Evolutionary conservation across 2,888 invertebrate species (phyloP), one percentile per base, ranked within the genome.

Genomic region (Sesamia inferens): DNA sequence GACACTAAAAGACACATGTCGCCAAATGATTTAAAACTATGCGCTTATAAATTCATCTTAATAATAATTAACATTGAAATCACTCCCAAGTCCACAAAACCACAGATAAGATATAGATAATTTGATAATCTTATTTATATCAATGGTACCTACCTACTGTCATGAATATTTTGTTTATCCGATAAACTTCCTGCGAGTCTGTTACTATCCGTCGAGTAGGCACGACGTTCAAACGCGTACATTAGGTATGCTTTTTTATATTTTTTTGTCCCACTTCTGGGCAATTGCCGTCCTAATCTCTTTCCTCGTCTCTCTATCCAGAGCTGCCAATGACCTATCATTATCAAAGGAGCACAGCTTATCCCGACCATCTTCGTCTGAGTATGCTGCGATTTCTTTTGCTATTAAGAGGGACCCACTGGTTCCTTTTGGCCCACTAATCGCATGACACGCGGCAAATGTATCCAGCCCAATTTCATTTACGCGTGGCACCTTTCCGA

Each of bases 91-190:
- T 81, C 71, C 58, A 81, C 8, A 54, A 47, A 54, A 57, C 58
- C 51, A 2, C 7, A 24, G 72, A 82, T 31, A 31, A 31, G 31
- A 31, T 31, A 31, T 31, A 31, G 31, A 31, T 80, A 76, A 68
- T 31, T 2, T 22, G n/a, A 39, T 68, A 71, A 84, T 80, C 82
- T 84, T 59, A 83, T 83, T 19, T 22, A 44, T 67, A 59, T 63
- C 61, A 64, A n/a, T 64, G 13, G 54, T 13, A 63, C 65, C 65
- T n/a, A n/a, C n/a, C n/a, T n/a, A n/a, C n/a, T n/a, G 64, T 66
- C 58, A 62, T 31, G 63, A 47, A 74, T 31, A 74, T 61, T 70
- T 55, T 78, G 79, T 70, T 66, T 81, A 57, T 24, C 64, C 67
- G 78, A 82, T 83, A 77, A 68, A 42, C 3, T n/a, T 6, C 31